A percentile compares a stretch with the other conserved stretches of the same genome.
phyloP scores from a whole-genome alignment of 2,113 vertebrate genomes.

The Dipodomys ordii region DNA sequence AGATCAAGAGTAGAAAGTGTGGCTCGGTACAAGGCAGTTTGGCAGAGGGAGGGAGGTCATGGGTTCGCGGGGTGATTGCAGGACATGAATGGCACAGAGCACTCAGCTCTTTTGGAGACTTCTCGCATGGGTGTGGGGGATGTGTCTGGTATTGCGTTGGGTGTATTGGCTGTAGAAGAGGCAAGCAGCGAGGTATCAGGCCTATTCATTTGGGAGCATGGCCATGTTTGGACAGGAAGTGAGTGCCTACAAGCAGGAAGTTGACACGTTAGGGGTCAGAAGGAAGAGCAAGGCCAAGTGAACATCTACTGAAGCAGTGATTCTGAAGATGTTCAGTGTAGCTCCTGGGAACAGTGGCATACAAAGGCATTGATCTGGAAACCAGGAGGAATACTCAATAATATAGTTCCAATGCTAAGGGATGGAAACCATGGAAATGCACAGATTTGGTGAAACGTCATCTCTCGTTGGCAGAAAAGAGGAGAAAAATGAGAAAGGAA shows the following conservation, averaged over 20 bases:
- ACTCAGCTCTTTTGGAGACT: background rate
- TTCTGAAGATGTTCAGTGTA: conserved; percentile 33
- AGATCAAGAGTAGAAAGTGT: conserved; percentile 39
- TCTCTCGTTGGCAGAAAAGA: conserved; percentile 49
- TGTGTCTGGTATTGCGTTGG: background rate
- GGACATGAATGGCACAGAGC: background rate
- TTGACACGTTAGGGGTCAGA: background rate
- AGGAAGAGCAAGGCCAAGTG: background rate
- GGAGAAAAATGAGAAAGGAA: conserved; percentile 24
- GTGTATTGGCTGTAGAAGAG: background rate
- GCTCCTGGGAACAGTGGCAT: background rate
- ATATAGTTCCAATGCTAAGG: conserved; percentile 25
- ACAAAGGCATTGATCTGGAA: conserved; percentile 39
- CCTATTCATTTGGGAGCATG: background rate
- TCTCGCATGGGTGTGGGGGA: background rate
- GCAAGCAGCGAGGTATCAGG: background rate
- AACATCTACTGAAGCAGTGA: conserved; percentile 38
- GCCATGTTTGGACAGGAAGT: background rate
- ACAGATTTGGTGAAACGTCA: conserved; percentile 60
- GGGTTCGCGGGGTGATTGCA: background rate
- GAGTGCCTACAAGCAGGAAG: background rate
- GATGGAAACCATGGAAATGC: conserved; percentile 63
- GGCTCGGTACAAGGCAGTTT: conserved; percentile 26
- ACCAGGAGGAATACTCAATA: conserved; percentile 49
- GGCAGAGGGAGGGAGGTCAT: background rate